phyloP scores from a whole-genome alignment of 1,140 invertebrate species.

The Dendroctonus valens region DNA sequence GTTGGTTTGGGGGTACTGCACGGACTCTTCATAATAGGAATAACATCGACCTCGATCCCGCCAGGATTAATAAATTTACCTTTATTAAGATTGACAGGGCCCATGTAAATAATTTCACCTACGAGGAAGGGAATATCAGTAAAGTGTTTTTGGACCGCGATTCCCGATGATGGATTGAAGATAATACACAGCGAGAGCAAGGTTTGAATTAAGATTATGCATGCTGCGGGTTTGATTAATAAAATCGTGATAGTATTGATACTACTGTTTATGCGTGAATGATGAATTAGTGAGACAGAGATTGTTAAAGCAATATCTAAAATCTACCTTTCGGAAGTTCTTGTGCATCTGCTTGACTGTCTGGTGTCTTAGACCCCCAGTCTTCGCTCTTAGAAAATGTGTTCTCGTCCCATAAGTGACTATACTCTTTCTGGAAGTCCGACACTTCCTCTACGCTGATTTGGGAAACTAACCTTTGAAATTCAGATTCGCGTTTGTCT shows the following conservation, averaged over 20 bases:
- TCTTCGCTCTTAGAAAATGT: conserved; percentile 52
- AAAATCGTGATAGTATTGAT: conserved; percentile 28
- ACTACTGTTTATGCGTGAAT: conserved; percentile 35
- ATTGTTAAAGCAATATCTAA: conserved; percentile 13
- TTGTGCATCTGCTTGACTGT: conserved; percentile 49
- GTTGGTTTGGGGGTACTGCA: conserved; percentile 44
- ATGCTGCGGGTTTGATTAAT: conserved; percentile 19
- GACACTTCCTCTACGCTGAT: conserved; percentile 54
- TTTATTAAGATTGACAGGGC: conserved; percentile 51
- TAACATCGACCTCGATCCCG: conserved; percentile 49
- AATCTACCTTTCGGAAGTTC: conserved; percentile 52
- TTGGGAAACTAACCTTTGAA: conserved; percentile 53
- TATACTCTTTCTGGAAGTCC: conserved; percentile 51
- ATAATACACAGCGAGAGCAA: not conserved
- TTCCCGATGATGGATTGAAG: conserved; percentile 17
- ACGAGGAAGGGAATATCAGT: conserved; percentile 39
- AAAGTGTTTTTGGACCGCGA: conserved; percentile 12
- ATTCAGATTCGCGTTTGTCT: conserved; percentile 52
- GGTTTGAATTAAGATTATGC: conserved; percentile 17
- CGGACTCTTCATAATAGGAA: conserved; percentile 49
- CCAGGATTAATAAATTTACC: conserved; percentile 49
- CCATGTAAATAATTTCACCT: conserved; percentile 52
- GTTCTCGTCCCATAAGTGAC: conserved; percentile 53
- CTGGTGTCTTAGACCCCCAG: conserved; percentile 50
- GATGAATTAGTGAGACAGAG: conserved; percentile 37